Base-by-base conservation (phyloP, 2,888 invertebrate species). In the Ennomos quercinarius region DNA sequence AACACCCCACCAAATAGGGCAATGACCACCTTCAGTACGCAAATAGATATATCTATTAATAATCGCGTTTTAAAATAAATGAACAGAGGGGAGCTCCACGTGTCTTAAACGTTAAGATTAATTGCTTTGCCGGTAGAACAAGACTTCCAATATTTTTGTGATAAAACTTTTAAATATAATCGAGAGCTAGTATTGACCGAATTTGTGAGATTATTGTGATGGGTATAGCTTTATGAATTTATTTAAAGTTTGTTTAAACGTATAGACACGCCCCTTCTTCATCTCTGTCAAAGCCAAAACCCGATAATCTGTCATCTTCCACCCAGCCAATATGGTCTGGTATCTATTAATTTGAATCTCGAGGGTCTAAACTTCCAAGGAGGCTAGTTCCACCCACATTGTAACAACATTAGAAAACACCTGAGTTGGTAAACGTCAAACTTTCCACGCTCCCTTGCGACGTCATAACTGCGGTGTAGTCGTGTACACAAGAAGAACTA, bases 1-100 rank as follows among this genome's bases (percentile, higher is more conserved):
- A 88, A 91, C 89, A 89, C 76, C 83, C 74, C 76, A 85, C 90
- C 91, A 90, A 89, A 88, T 89, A 89, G 91, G 90, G 91, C 89
- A 91, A 88, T 86, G 90, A 90, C 89, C 91, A 89, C 74, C 76
- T 72, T 77, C 66, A 70, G 66, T 79, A 87, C 86, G 76, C 78
- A 91, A 90, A 91, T 90, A 91, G 87, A 81, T 77, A 75, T 73
- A 72, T 85, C 87, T 90, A 90, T 83, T 84, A 85, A 87, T 91
- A 90, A 74, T 76, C 67, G 64, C 64, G 71, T 78, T 81, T 81
- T 80, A 86, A 87, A 87, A 87, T 88, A 89, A 86, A 83, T 73
- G 70, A 70, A 27, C 27, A 4, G 80, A 80, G 86, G 86, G 85
- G 83, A 84, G 79, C 75, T 74, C 80, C 87, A 87, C 85, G 87